Percentiles rank a stretch among this genome's conserved stretches.
Evolutionary conservation across 1,140 invertebrate species (phyloP).

Genomic region (Dufourea novaeangliae): DNA sequence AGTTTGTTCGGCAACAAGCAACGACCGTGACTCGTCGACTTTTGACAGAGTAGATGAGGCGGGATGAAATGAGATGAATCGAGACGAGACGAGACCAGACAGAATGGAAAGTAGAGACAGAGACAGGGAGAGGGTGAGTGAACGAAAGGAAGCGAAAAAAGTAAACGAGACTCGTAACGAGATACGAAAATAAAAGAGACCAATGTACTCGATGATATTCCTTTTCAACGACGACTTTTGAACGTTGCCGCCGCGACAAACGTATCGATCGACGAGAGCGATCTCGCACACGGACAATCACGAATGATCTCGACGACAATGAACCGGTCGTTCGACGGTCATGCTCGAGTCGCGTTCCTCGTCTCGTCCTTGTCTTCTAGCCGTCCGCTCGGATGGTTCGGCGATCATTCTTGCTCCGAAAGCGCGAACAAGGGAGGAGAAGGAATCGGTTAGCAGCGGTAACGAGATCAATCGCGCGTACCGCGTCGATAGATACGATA

Average conservation of each 20-base stretch:
- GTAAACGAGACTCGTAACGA: not conserved
- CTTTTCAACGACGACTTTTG: conserved; percentile 63
- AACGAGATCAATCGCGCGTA: conserved; percentile 46
- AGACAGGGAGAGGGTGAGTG: not conserved
- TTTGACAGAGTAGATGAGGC: conserved; percentile 17
- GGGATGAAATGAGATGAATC: conserved; percentile 9
- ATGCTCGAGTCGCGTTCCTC: conserved; percentile 13
- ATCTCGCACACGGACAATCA: conserved; percentile 64
- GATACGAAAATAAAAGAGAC: conserved; percentile 42
- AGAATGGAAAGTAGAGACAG: conserved; percentile 16
- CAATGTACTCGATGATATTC: conserved; percentile 35
- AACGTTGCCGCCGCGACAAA: conserved; percentile 70
- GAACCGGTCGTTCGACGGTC: conserved; percentile 51
- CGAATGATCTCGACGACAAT: conserved; percentile 69
- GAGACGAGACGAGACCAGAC: not conserved
- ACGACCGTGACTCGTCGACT: conserved; percentile 68
- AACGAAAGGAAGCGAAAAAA: no score
- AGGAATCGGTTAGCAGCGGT: conserved; percentile 22
- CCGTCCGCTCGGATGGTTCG: conserved; percentile 34
- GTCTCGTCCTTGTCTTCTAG: not conserved
- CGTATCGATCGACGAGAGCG: conserved; percentile 65
- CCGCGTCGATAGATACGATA: conserved; percentile 37
- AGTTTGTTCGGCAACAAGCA: conserved; percentile 22
- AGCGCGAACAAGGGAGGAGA: not conserved
- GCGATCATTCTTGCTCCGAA: conserved; percentile 17